A percentile compares a stretch with the other conserved stretches of the same genome.
Conservation (phyloP, 2,797 vertebrate genomes). For the Semaprochilodus insignis region DNA sequence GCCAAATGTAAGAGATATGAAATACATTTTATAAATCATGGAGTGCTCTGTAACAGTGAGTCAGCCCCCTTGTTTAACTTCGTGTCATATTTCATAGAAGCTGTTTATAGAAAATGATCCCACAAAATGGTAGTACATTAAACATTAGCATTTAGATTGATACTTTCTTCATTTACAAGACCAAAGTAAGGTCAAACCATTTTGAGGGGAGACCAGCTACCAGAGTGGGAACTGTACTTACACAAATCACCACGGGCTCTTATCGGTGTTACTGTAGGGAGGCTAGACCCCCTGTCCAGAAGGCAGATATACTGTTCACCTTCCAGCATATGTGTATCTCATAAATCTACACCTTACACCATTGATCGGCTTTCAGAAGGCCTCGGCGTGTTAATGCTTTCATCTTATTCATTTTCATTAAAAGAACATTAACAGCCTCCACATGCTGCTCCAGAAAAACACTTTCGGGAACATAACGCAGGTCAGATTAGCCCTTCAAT, state of each 20-base stretch:
- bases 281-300: slow-evolving; percentile 20
- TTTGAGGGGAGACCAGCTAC: slow-evolving; percentile 49
- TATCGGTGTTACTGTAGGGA: slow-evolving; percentile 36
- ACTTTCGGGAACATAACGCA: neutral
- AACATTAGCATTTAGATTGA: slow-evolving; percentile 21
- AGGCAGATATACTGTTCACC: slow-evolving; percentile 34
- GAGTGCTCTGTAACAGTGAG: neutral
- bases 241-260: slow-evolving; percentile 26
- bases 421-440: slow-evolving; percentile 32
- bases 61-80: slow-evolving; percentile 2
- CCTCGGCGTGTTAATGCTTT: slow-evolving; percentile 51
- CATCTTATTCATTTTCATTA: slow-evolving; percentile 48
- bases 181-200: slow-evolving; percentile 48
- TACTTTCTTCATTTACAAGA: slow-evolving; percentile 36
- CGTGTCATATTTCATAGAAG: slow-evolving; percentile 9
- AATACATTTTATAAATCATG: slow-evolving; percentile 1
- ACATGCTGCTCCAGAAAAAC: neutral
- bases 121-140: slow-evolving; percentile 1
- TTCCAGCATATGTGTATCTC: slow-evolving; percentile 25
- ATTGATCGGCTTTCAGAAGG: slow-evolving; percentile 44
- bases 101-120: slow-evolving; percentile 18
- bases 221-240: slow-evolving; percentile 31
- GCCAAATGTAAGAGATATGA: neutral
- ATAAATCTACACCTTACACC: slow-evolving; percentile 44
- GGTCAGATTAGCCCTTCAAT: slow-evolving; percentile 21